Conservation (phyloP, 2,888 invertebrate genomes). For the Eupithecia exiguata region DNA sequence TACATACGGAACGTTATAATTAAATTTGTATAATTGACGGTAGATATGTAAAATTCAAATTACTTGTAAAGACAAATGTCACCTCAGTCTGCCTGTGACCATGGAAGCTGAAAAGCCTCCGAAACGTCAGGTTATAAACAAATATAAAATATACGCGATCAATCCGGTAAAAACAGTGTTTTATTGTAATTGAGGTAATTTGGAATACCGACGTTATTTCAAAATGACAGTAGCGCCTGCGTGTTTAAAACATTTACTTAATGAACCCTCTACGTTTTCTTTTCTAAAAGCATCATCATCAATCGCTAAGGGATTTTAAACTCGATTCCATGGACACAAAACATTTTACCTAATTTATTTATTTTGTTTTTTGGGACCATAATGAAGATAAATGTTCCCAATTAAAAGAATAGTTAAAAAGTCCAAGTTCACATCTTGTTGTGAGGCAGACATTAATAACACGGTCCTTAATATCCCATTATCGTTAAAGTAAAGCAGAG, state of each 20-base stretch:
- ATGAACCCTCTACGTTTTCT: background rate
- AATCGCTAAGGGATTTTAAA: background rate
- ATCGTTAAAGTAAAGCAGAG: conserved; percentile 49
- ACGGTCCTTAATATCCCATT: conserved; percentile 69
- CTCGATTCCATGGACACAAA: background rate
- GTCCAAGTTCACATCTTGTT: conserved; percentile 27
- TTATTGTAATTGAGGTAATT: conserved; percentile 26
- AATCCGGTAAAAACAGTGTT: too few species aligned
- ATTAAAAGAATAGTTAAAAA: conserved; percentile 31
- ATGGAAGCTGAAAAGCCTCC: too few species aligned
- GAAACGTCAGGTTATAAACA: too few species aligned
- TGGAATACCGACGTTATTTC: conserved; percentile 19
- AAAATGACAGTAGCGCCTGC: conserved; percentile 6
- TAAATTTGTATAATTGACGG: too few species aligned
- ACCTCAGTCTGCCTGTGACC: too few species aligned
- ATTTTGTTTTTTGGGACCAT: conserved; percentile 6
- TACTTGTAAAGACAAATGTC: too few species aligned
- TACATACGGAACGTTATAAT: too few species aligned
- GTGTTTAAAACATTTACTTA: background rate
- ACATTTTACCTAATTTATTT: background rate
- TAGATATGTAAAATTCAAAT: too few species aligned
- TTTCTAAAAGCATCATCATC: background rate
- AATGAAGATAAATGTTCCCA: conserved; percentile 37
- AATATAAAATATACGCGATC: too few species aligned
- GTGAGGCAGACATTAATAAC: conserved; percentile 61